These are phyloP conservation scores for Acrocyrtus sp. DNA, from an alignment of 2,888 invertebrate genomes.

Conservation along the genomic window DNA sequence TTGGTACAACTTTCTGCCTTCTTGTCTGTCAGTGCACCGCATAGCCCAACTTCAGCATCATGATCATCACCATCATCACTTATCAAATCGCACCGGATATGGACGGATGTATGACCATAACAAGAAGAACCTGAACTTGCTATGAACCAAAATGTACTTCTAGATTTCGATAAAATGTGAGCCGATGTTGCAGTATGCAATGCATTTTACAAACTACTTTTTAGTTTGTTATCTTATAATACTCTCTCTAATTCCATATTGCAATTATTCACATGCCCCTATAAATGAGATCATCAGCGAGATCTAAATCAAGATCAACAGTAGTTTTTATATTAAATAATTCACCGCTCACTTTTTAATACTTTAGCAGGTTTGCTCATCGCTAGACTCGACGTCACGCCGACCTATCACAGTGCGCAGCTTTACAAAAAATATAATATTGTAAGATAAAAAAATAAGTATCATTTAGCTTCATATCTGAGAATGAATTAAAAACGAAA, in stretches of 20 bases:
- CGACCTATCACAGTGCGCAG: too few species aligned
- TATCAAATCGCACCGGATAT: conserved; percentile 27
- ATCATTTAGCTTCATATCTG: too few species aligned
- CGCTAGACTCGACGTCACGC: too few species aligned
- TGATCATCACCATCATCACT: conserved; percentile 9
- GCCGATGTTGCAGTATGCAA: conserved; percentile 7
- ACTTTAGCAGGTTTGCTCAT: too few species aligned
- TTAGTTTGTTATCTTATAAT: not conserved
- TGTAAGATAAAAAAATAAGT: too few species aligned
- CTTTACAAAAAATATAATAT: too few species aligned
- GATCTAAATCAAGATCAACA: not conserved
- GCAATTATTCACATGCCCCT: not conserved
- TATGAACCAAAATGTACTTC: conserved; percentile 21
- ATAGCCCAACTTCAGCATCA: conserved; percentile 5
- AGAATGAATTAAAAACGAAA: too few species aligned
- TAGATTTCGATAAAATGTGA: conserved; percentile 28
- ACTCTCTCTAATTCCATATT: not conserved
- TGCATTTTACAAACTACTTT: too few species aligned
- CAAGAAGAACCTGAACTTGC: not conserved
- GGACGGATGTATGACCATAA: conserved; percentile 26
- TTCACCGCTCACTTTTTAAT: not conserved
- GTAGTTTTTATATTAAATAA: not conserved
- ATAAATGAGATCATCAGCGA: conserved; percentile 6
- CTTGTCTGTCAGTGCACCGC: conserved; percentile 5
- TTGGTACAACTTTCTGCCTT: conserved; percentile 26